Base-by-base conservation (phyloP, 2,797 vertebrate species). In the Nannoperca australis region DNA sequence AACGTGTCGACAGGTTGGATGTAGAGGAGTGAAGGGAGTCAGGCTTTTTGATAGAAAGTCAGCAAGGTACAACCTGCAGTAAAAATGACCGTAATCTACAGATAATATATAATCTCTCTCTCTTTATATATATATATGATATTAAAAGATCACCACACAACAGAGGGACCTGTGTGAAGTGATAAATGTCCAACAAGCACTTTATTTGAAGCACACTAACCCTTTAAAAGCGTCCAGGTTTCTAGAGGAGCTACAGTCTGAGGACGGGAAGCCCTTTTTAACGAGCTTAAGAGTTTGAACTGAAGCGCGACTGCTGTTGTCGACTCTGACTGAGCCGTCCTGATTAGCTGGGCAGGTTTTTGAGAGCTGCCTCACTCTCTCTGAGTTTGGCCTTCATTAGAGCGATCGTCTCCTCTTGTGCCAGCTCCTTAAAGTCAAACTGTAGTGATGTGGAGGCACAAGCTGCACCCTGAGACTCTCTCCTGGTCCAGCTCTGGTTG, bases 371-470 rank as follows among this genome's bases (percentile, higher is more conserved):
- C n/a, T 88, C 64, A 0, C 1, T 56, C 56, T 66, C 38, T 54
- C 20, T 40, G 15, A 87, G 58, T 34, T 42, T 75, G 40, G 84
- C 89, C 62, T 62, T 87, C 30, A 86, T 20, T 1, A 10, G 64
- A 44, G 78, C 59, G 0, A 92, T 90, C 44, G 0, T 36, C 80
- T 92, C 89, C 15, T 90, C 75, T 0, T 47, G 24, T 0, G 15
- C 87, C 80, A 91, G 78, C 42, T 76, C 74, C 0, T 59, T 53
- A 36, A 70, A 91, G 59, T 88, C 92, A 56, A 15, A 76, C 15
- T 73, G 61, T 0, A 9, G 27, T 0, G 76, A 36, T 0, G 75
- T 24, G 36, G 76, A 62, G 24, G 59, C 9, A 0, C 14, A 4
- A 4, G 68, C 53, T 40, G 34, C 58, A 8, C 12, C 55, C 22